Percentiles rank a stretch among this genome's conserved stretches.
phyloP scores from a whole-genome alignment of 1,140 invertebrate genomes.

The Leptinotarsa texana region DNA sequence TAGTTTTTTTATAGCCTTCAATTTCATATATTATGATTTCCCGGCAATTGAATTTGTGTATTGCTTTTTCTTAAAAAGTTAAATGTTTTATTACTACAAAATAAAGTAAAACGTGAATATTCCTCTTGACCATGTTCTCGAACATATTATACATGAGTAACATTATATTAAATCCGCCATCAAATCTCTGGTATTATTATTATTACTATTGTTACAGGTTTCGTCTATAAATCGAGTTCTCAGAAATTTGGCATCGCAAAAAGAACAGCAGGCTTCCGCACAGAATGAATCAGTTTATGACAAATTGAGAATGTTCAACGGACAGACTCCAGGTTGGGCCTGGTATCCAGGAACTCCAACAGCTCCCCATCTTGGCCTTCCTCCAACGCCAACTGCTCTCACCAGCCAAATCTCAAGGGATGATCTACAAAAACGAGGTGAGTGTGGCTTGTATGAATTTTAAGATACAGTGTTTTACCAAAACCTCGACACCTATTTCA shows the following conservation, averaged over 20 bases:
- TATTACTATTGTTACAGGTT: conserved; percentile 68
- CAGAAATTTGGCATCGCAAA: conserved; percentile 90
- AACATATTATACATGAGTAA: too few relatives aligned
- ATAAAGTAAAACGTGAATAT: too few relatives aligned
- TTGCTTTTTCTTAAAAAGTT: too few relatives aligned
- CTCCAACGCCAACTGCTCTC: conserved; percentile 54
- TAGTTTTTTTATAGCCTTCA: too few relatives aligned
- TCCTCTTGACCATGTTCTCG: too few relatives aligned
- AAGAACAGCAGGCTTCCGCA: conserved; percentile 70
- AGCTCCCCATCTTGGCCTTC: conserved; percentile 55
- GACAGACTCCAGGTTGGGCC: conserved; percentile 61
- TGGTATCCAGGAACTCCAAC: conserved; percentile 55
- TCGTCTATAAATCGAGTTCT: conserved; percentile 99
- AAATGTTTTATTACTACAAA: too few relatives aligned
- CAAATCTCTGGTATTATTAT: too few relatives aligned
- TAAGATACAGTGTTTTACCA: too few relatives aligned
- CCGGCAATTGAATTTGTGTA: too few relatives aligned
- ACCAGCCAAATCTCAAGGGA: conserved; percentile 60
- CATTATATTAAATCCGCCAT: too few relatives aligned
- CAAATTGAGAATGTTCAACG: conserved; percentile 82
- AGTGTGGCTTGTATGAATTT: conserved; percentile 40
- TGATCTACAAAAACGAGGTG: conserved; percentile 69
- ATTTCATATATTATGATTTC: too few relatives aligned
- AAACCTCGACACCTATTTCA: too few relatives aligned
- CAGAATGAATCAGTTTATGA: conserved; percentile 78